Evolutionary conservation across 2,888 invertebrate species (phyloP).

Genomic region (Cyrtodaria siliqua): DNA sequence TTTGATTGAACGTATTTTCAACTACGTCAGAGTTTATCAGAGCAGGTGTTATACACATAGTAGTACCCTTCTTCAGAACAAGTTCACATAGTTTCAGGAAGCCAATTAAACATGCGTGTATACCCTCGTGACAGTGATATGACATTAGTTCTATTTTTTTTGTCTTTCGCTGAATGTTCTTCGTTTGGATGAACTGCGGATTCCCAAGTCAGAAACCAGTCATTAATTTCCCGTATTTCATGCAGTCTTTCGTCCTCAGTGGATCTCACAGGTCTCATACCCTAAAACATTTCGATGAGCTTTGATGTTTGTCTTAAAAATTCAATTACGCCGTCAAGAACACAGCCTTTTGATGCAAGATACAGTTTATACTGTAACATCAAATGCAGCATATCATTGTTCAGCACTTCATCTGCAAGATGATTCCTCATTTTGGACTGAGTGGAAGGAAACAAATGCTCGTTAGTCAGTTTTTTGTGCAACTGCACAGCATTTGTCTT

Average conservation of each 20-base stretch:
- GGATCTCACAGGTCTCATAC: conserved; percentile 20
- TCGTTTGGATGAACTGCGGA: neutral
- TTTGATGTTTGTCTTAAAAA: conserved; percentile 28
- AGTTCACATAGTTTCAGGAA: conserved; percentile 45
- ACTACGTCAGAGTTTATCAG: conserved; percentile 58
- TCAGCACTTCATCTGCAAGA: conserved; percentile 58
- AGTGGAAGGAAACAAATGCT: conserved; percentile 43
- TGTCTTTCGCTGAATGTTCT: neutral
- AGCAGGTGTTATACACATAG: conserved; percentile 37
- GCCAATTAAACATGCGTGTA: conserved; percentile 49
- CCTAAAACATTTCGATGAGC: conserved; percentile 32
- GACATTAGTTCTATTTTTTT: conserved; percentile 33
- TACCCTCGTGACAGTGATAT: conserved; percentile 50
- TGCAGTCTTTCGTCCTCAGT: conserved; percentile 28
- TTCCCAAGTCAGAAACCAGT: conserved; percentile 26
- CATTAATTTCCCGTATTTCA: conserved; percentile 12
- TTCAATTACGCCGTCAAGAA: conserved; percentile 41
- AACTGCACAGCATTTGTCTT: conserved; percentile 42
- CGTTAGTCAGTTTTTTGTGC: conserved; percentile 50
- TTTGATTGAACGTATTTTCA: conserved; percentile 61
- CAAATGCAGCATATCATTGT: conserved; percentile 50
- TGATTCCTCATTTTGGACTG: conserved; percentile 58
- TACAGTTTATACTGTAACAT: conserved; percentile 26
- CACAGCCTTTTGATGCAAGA: conserved; percentile 30
- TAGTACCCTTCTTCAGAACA: neutral